A percentile compares a stretch with the other conserved stretches of the same genome.
Evolutionary conservation across 1,140 invertebrate genomes (phyloP).

Genomic region (Orius insidiosus): DNA sequence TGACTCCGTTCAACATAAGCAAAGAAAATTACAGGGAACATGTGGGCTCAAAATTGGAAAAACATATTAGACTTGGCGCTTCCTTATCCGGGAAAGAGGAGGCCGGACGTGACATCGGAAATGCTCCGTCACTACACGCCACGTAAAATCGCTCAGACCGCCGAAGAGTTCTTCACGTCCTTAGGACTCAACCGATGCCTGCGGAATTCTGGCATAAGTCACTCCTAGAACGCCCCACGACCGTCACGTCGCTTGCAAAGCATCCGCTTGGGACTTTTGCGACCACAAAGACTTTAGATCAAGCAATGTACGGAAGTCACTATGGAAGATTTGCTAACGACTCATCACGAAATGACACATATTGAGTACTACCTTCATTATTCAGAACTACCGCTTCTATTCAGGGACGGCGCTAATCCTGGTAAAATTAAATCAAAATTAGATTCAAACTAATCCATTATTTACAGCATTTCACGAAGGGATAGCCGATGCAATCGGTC

Average conservation of each 20-base stretch:
- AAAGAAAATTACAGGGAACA: slow-evolving; percentile 32
- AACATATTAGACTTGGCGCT: slow-evolving; percentile 59
- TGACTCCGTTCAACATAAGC: too few relatives aligned
- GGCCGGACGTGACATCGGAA: slow-evolving; percentile 54
- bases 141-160: slow-evolving; percentile 56
- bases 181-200: slow-evolving; percentile 56
- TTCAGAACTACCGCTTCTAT: slow-evolving; percentile 50
- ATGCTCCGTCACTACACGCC: slow-evolving; percentile 56
- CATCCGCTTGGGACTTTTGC: slow-evolving; percentile 80
- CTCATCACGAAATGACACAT: slow-evolving; percentile 76
- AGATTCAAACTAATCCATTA: neutral
- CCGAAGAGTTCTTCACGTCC: slow-evolving; percentile 65
- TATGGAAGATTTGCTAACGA: slow-evolving; percentile 59
- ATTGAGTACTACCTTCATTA: slow-evolving; percentile 72
- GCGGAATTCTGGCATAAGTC: slow-evolving; percentile 66
- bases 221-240: slow-evolving; percentile 53
- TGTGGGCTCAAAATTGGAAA: slow-evolving; percentile 73
- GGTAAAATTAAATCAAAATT: slow-evolving; percentile 28
- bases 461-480: slow-evolving; percentile 69
- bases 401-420: slow-evolving; percentile 61
- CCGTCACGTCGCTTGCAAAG: slow-evolving; percentile 58
- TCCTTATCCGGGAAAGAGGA: slow-evolving; percentile 53
- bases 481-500: slow-evolving; percentile 64
- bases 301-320: slow-evolving; percentile 77
- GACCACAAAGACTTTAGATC: slow-evolving; percentile 68